Evolutionary conservation across 2,888 invertebrate genomes (phyloP).

Genomic region (Griposia aprilina): DNA sequence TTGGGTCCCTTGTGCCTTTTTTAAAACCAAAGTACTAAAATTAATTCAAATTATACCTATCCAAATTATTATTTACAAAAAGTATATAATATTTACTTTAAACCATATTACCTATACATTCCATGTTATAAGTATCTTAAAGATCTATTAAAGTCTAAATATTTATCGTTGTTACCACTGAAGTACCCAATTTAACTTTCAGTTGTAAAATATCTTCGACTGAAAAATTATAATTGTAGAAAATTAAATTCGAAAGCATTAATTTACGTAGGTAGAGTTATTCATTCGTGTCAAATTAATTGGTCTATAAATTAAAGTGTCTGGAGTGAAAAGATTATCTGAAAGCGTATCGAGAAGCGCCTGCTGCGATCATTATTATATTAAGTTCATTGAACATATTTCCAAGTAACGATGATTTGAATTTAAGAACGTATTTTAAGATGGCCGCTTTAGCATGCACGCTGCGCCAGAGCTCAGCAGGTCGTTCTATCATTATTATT

Average conservation of each 20-base stretch:
- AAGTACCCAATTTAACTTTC: slow-evolving; percentile 50
- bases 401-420: slow-evolving; percentile 42
- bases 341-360: slow-evolving; percentile 51
- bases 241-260: slow-evolving; percentile 41
- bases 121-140: slow-evolving; percentile 69
- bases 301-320: slow-evolving; percentile 58
- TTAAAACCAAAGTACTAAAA: slow-evolving; percentile 73
- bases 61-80: slow-evolving; percentile 61
- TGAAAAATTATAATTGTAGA: slow-evolving; percentile 50
- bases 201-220: slow-evolving; percentile 54
- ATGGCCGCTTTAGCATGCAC: slow-evolving; percentile 48
- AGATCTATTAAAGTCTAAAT: slow-evolving; percentile 64
- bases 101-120: slow-evolving; percentile 69
- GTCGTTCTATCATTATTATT: slow-evolving; percentile 60
- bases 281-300: slow-evolving; percentile 65
- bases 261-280: slow-evolving; percentile 53
- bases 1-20: slow-evolving; percentile 81
- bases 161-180: slow-evolving; percentile 64
- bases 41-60: slow-evolving; percentile 63
- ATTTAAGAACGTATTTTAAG: slow-evolving; percentile 43
- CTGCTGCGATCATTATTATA: slow-evolving; percentile 41
- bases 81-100: slow-evolving; percentile 59
- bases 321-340: slow-evolving; percentile 47
- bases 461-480: slow-evolving; percentile 41
- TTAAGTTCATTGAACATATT: slow-evolving; percentile 44